Evolutionary conservation across 2,113 vertebrate species (phyloP), one percentile per base, ranked within the genome.

Genomic region (Stigmatopora argus): DNA sequence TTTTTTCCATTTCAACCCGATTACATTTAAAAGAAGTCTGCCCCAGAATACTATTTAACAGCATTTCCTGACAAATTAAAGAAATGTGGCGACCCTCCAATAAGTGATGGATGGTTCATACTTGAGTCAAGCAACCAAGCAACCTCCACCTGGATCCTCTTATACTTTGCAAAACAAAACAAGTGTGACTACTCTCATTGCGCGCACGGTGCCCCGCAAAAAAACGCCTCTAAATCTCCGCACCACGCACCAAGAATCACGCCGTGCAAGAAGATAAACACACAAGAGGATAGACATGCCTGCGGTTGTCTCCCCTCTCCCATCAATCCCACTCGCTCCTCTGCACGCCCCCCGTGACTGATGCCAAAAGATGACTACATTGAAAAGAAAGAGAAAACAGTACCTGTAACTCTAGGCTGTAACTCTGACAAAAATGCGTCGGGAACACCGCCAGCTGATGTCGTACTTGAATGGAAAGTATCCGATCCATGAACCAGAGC

Each of bases 341-440:
- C 9, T 31, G 46, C 46, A 64, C 23, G n/a, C 66, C 41, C 56
- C 56, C 65, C 65, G 57, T 47, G 21, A 34, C 5, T 45, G 55
- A 53, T 19, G 11, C 34, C 35, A 41, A 60, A 31, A 41, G 9
- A 21, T 11, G 34, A 26, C 21, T 49, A n/a, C 45, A 61, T 5
- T 21, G 14, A 55, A 26, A 12, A 69, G 31, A 41, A 63, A 14
- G 21, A 23, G 14, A 51, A 52, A 9, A 44, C 14, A 63, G 73
- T 90, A 92, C 91, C 90, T 92, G 90, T 87, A 91, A 89, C 87
- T 91, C 88, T 77, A 90, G 82, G 64, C 83, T 84, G 86, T 85
- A 90, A 58, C 80, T 82, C 86, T 86, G 83, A 26, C 68, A 84
- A 61, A 86, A 75, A 84, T 90, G 88, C 44, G 88, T 88, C 64